Evolutionary conservation across 2,797 vertebrate genomes (phyloP).

Genomic region (Hoplostethus mediterraneus): DNA sequence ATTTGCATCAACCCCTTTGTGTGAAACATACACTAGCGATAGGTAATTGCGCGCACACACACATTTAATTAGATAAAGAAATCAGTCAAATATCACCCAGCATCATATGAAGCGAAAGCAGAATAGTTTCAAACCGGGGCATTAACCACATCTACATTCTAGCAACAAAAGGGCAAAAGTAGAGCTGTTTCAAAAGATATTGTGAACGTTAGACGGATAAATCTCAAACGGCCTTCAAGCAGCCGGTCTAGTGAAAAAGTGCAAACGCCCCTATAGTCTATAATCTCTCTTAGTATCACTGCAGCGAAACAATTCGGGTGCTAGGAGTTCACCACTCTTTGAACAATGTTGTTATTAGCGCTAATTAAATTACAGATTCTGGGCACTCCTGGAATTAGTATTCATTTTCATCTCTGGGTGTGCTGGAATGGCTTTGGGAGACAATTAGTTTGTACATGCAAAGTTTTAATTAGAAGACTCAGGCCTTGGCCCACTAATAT

Average conservation of each 20-base stretch:
- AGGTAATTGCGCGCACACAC: neutral
- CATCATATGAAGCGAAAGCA: conserved; percentile 39
- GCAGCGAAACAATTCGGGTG: neutral
- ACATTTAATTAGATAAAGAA: conserved; percentile 48
- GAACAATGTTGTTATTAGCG: conserved; percentile 35
- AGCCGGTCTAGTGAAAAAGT: neutral
- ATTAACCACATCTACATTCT: conserved; percentile 16
- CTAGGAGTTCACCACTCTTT: conserved; percentile 32
- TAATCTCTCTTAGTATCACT: neutral
- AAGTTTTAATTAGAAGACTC: conserved; percentile 65
- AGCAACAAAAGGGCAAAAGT: conserved; percentile 19
- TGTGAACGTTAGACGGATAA: neutral
- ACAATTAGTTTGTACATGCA: conserved; percentile 65
- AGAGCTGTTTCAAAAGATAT: neutral
- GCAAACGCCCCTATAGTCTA: neutral
- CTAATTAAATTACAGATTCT: conserved; percentile 54
- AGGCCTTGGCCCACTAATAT: conserved; percentile 39
- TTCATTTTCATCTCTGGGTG: conserved; percentile 57
- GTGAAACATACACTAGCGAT: neutral
- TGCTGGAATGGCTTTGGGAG: conserved; percentile 65
- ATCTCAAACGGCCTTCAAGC: neutral
- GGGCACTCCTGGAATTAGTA: conserved; percentile 47
- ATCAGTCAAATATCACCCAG: conserved; percentile 38
- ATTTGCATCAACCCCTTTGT: neutral
- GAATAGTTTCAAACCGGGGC: conserved; percentile 18